A percentile compares a stretch with the other conserved stretches of the same genome.
phyloP scores from a whole-genome alignment of 2,113 vertebrate species.

The Otocyon megalotis region DNA sequence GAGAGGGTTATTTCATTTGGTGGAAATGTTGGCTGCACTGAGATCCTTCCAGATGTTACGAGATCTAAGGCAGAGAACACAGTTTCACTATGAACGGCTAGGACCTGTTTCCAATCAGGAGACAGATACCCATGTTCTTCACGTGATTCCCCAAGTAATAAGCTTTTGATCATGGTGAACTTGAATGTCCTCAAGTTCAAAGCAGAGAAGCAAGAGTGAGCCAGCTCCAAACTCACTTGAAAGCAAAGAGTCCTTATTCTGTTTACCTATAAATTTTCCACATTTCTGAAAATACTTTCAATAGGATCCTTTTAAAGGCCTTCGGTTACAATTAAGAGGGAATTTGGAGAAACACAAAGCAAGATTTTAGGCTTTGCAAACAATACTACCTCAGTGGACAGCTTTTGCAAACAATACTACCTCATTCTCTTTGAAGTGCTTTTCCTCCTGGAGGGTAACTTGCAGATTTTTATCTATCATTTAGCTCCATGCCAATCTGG shows the following conservation, averaged over 20 bases:
- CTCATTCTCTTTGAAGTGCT: not conserved
- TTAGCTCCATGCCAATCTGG: not conserved
- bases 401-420: not conserved
- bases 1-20: not conserved
- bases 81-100: not conserved
- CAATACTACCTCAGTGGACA: not conserved
- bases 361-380: not conserved
- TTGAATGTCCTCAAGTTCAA: conserved; percentile 28
- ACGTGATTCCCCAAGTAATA: not conserved
- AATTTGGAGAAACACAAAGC: not conserved
- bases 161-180: not conserved
- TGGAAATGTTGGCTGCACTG: not conserved
- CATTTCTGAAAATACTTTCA: not conserved
- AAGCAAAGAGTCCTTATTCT: not conserved
- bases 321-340: not conserved
- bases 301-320: not conserved
- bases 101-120: not conserved
- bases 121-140: not conserved
- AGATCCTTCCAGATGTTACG: not conserved
- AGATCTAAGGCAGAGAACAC: not conserved
- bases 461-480: not conserved
- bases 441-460: not conserved
- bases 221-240: not conserved
- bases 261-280: not conserved
- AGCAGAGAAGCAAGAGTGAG: not conserved